phyloP scores from a whole-genome alignment of 2,888 invertebrate genomes.

The Empis livida region DNA sequence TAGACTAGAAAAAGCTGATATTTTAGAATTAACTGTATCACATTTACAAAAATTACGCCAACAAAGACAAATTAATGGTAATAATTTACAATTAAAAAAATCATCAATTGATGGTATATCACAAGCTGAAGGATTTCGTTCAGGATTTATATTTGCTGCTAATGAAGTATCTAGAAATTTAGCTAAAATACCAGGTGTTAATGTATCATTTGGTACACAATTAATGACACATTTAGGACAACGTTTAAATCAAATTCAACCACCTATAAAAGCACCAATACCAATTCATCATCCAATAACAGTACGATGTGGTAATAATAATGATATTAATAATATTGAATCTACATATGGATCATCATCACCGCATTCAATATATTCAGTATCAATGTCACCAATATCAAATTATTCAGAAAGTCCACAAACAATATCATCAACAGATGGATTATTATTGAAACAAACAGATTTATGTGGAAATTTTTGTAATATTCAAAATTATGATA shows the following conservation, averaged over 20 bases:
- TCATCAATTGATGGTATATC: conserved; percentile 24
- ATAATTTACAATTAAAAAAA: conserved; percentile 10
- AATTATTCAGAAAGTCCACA: conserved; percentile 28
- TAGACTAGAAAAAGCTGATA: conserved; percentile 81
- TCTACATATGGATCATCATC: neutral
- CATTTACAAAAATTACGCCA: conserved; percentile 56
- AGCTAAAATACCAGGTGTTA: conserved; percentile 74
- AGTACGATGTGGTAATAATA: neutral
- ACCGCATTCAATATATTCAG: conserved; percentile 18
- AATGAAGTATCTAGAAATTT: conserved; percentile 78
- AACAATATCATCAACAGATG: conserved; percentile 7
- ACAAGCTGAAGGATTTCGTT: conserved; percentile 71
- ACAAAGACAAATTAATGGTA: neutral
- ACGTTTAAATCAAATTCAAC: conserved; percentile 49
- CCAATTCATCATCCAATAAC: conserved; percentile 3
- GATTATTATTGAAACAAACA: conserved; percentile 5
- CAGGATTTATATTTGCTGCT: conserved; percentile 80
- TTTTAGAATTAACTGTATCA: conserved; percentile 74
- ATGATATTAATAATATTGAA: too few relatives aligned
- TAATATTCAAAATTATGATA: conserved; percentile 11
- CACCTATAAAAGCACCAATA: conserved; percentile 13
- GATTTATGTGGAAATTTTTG: conserved; percentile 7
- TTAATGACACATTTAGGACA: conserved; percentile 84
- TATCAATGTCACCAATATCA: conserved; percentile 32
- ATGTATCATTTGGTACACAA: conserved; percentile 73